Evolutionary conservation across 2,113 vertebrate species (phyloP), one percentile per base, ranked within the genome.

Genomic region (Cavia porcellus): DNA sequence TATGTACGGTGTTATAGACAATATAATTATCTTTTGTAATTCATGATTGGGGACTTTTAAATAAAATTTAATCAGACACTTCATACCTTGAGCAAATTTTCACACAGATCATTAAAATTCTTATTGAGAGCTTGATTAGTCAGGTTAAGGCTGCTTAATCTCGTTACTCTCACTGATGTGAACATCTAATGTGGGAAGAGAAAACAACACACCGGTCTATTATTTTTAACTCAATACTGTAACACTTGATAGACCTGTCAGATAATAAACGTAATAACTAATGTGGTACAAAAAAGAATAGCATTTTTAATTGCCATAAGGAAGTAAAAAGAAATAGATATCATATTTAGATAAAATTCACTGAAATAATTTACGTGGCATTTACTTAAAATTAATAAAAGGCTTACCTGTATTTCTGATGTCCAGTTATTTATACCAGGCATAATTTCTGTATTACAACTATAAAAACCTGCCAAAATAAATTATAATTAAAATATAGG

Each of bases 401-500:
- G 3, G 38, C 96, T 98, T 97, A 99, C 99, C 99, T 99, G 99
- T 98, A 99, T 99, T 98, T 99, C 99, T 10, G 99, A 99, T 77
- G 99, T 99, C 99, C 99, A 99, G 98, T 99, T 99, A 98, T 99
- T 99, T 98, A 99, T 99, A 96, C 99, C 99, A 98, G 99, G 99
- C 99, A 99, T 99, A 95, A 99, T 98, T 98, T 99, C 99, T 92
- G 99, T 99, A 98, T 99, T 99, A 97, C 99, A 99, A 98, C 99
- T 99, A 98, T 99, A 99, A 99, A 99, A 99, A 22, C 99, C 99
- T 99, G 96, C 81, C 57, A 93, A 98, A 97, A 97, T 74, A 96
- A 96, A 94, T 94, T 68, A 84, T 1, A 96, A 94, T 95, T 85
- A 94, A 96, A 95, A 87, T 24, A 82, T 28, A 57, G 22, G 30